Evolutionary conservation across 1,140 invertebrate genomes (phyloP).

Genomic region (Ceratosolen solmsi): DNA sequence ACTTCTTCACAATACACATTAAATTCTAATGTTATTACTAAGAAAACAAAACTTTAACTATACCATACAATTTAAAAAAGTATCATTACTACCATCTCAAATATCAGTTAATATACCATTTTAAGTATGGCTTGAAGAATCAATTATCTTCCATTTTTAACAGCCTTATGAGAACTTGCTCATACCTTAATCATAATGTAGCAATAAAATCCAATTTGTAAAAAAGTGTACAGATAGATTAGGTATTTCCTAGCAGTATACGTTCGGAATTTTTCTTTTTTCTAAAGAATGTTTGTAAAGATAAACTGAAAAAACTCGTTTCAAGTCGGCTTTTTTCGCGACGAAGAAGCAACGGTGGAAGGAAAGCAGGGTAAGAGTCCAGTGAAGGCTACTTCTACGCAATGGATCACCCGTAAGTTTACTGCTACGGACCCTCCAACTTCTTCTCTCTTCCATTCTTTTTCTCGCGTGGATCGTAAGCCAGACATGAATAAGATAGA

Average conservation of each 20-base stretch:
- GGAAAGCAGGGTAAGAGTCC: slow-evolving; percentile 18
- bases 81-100: too few relatives aligned
- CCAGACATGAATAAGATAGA: slow-evolving; percentile 14
- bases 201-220: background rate
- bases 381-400: slow-evolving; percentile 17
- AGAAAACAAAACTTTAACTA: too few relatives aligned
- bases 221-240: background rate
- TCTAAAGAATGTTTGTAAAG: background rate
- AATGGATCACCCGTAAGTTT: slow-evolving; percentile 53
- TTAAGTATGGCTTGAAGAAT: background rate
- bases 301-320: slow-evolving; percentile 29
- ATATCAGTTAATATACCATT: too few relatives aligned
- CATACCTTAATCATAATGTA: background rate
- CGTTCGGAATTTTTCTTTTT: background rate
- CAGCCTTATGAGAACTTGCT: slow-evolving; percentile 2
- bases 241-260: background rate
- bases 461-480: background rate
- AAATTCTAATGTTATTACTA: too few relatives aligned
- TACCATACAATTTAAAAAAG: too few relatives aligned
- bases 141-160: too few relatives aligned
- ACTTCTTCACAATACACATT: too few relatives aligned
- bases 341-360: background rate
- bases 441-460: slow-evolving; percentile 2
- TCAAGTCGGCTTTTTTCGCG: slow-evolving; percentile 37
- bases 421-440: slow-evolving; percentile 6